Base-by-base conservation (phyloP, 2,888 invertebrate genomes). In the Leucophenga maculata region DNA sequence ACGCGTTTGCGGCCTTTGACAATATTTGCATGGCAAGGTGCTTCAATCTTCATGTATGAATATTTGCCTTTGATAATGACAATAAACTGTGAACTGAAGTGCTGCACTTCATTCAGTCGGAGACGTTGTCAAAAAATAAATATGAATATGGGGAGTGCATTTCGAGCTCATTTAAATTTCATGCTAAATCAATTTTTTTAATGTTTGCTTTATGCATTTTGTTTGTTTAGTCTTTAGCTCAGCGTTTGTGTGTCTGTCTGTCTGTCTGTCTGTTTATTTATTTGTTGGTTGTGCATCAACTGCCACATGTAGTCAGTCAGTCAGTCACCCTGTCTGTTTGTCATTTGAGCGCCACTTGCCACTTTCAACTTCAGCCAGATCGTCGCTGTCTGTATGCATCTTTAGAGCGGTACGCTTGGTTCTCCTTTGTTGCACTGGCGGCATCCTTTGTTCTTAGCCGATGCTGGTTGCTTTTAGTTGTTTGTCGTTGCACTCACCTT, bases 141-240 rank as follows among this genome's bases (percentile, higher is more conserved):
- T 22, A 26, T 26, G 26, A 22, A 26, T 55, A 9, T 39, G 39
- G 39, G 11, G 52, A 66, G 55, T 66, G 66, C 67, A 67, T 67
- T 69, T 65, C 54, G 69, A 77, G 78, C 72, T 82, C 82, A 82
- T 82, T 81, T 79, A 82, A 81, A 81, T 81, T 81, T 81, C 81
- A 81, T 82, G 81, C 72, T 81, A 81, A 81, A 81, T 81, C 81
- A 81, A 81, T 82, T 78, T 80, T 78, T 62, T 68, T 62, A 68
- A 64, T 68, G 55, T 68, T 67, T 68, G 68, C 22, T 64, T 78
- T 78, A 78, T 77, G 75, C 77, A 76, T 74, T 70, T 67, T 68
- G 50, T 67, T 62, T 65, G 48, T 48, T 50, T 59, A 26, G 18
- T 22, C 52, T 66, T 39, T 54, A 48, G 67, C 48, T 44, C 46